Evolutionary conservation across 2,797 vertebrate genomes (phyloP).

Genomic region (Neopelma chrysocephalum): DNA sequence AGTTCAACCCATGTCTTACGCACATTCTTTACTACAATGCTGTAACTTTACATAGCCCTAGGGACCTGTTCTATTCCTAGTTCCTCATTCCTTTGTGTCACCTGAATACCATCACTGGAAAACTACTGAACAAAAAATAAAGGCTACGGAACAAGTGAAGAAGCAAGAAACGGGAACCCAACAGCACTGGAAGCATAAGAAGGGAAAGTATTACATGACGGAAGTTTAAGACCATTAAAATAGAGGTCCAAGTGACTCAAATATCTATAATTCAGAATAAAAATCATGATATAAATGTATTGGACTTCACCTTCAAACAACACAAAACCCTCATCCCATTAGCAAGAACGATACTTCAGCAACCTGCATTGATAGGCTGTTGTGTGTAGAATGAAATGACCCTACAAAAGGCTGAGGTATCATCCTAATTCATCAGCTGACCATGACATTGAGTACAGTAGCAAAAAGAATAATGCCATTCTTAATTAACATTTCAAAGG

Average conservation of each 20-base stretch:
- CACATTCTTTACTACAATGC: not conserved
- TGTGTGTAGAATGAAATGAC: not conserved
- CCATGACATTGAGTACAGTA: not conserved
- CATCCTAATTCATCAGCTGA: not conserved
- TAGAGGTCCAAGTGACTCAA: not conserved
- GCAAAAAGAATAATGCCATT: not conserved
- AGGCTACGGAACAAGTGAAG: not conserved
- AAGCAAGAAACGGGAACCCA: not conserved
- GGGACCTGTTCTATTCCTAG: not conserved
- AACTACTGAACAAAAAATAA: not conserved
- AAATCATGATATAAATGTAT: not conserved
- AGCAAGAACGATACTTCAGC: not conserved
- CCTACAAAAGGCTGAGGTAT: not conserved
- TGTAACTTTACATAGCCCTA: not conserved
- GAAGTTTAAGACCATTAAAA: not conserved
- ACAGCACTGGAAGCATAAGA: not conserved
- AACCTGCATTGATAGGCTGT: not conserved
- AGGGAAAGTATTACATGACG: not conserved
- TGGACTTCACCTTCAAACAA: not conserved
- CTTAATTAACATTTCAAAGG: not conserved
- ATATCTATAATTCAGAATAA: not conserved
- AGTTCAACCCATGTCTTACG: not conserved
- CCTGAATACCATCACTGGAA: not conserved
- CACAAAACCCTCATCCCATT: not conserved
- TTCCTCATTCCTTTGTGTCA: not conserved